phyloP scores from a whole-genome alignment of 2,113 vertebrate genomes.

The Micronycteris hirsuta region DNA sequence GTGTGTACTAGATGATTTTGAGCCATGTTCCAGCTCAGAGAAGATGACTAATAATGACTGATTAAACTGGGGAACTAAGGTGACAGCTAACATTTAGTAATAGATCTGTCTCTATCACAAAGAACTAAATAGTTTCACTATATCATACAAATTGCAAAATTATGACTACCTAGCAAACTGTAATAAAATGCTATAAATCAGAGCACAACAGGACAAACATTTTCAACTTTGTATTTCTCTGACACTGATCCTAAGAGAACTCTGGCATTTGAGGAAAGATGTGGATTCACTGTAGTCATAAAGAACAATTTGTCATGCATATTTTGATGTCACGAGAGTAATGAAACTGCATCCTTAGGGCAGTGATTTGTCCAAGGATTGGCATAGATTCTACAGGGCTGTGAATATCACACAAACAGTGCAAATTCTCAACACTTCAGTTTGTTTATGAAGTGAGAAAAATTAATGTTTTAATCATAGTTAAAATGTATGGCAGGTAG shows the following conservation, averaged over 20 bases:
- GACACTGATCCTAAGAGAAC: not conserved
- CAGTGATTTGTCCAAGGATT: constrained; percentile 3
- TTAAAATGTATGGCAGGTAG: not conserved
- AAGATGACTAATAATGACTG: not conserved
- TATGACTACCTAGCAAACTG: constrained; percentile 38
- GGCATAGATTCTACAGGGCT: not conserved
- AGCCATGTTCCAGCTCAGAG: not conserved
- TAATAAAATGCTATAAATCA: constrained; percentile 60
- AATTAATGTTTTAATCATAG: not conserved
- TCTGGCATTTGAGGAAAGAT: constrained; percentile 20
- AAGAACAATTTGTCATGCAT: constrained; percentile 44
- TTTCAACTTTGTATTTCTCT: not conserved
- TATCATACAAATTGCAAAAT: constrained; percentile 40
- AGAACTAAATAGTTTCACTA: constrained; percentile 37
- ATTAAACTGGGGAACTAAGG: not conserved
- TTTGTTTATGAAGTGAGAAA: constrained; percentile 10
- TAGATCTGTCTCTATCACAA: constrained; percentile 41
- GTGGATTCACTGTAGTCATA: constrained; percentile 44
- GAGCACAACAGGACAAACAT: constrained; percentile 26
- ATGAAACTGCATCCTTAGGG: not conserved
- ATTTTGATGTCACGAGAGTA: constrained; percentile 43
- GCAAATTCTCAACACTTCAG: not conserved
- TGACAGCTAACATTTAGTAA: constrained; percentile 1
- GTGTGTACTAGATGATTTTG: not conserved
- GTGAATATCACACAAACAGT: not conserved